phyloP scores from a whole-genome alignment of 2,113 vertebrate species.

The Oryzias melastigma region DNA sequence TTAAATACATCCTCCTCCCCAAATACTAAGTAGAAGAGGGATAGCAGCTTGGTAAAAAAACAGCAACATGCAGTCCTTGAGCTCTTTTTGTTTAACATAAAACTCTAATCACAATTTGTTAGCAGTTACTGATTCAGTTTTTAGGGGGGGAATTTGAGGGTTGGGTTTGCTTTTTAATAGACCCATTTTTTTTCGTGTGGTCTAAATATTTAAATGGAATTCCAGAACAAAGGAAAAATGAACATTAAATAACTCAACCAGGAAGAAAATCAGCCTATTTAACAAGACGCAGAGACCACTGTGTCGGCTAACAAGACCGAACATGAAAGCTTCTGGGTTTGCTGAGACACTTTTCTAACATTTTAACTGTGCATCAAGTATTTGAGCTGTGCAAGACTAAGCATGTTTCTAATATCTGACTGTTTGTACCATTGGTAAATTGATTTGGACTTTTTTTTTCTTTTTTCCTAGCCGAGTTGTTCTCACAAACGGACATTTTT shows the following conservation, averaged over 20 bases:
- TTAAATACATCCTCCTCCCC: background rate
- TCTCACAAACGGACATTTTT: background rate
- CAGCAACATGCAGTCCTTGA: background rate
- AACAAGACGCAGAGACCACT: background rate
- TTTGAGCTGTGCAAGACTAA: constrained; percentile 10
- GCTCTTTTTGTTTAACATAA: background rate
- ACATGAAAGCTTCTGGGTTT: background rate
- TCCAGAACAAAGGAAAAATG: background rate
- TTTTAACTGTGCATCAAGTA: background rate
- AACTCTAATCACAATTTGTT: background rate
- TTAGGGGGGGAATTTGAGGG: background rate
- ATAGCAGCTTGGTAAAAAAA: background rate
- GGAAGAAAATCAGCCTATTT: background rate
- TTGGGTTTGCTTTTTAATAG: background rate
- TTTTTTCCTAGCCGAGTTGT: constrained; percentile 20
- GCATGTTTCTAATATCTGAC: constrained; percentile 5
- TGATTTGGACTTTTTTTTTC: background rate
- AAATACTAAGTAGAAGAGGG: background rate
- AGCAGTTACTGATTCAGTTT: background rate
- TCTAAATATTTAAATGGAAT: background rate
- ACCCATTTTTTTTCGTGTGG: background rate
- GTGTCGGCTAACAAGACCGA: background rate
- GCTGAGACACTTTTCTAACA: background rate
- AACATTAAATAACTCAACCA: background rate
- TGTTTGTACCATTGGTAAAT: constrained; percentile 13